A percentile compares a stretch with the other conserved stretches of the same genome.
phyloP scores from a whole-genome alignment of 2,113 vertebrate genomes.

The Sturnira hondurensis region DNA sequence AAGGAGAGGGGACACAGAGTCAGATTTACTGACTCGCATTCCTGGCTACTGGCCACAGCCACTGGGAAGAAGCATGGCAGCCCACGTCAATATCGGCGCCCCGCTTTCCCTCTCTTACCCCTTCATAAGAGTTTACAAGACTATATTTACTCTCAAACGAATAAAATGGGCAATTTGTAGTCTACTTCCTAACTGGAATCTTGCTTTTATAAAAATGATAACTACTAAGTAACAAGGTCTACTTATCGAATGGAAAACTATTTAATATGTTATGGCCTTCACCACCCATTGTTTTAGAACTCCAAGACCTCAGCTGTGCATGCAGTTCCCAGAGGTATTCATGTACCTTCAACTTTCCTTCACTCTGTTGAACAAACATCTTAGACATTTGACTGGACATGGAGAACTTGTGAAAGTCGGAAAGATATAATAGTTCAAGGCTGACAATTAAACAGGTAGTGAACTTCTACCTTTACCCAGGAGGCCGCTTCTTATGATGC shows the following conservation, averaged over 20 bases:
- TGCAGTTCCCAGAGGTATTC: background rate
- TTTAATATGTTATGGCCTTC: background rate
- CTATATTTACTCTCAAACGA: background rate
- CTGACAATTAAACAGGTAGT: background rate
- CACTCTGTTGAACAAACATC: background rate
- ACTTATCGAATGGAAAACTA: background rate
- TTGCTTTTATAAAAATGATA: background rate
- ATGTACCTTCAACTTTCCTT: background rate
- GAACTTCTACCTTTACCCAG: background rate
- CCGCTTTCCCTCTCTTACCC: background rate
- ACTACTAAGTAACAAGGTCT: background rate
- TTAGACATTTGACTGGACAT: accelerated
- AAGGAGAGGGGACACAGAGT: background rate
- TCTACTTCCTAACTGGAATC: conserved; percentile 13
- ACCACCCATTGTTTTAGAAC: background rate
- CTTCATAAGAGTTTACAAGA: background rate
- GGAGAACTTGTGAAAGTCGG: background rate
- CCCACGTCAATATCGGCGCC: background rate
- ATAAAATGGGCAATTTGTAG: background rate
- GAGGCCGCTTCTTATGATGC: background rate
- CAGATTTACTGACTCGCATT: background rate
- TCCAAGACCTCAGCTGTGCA: background rate
- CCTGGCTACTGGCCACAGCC: background rate
- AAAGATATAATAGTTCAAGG: background rate
- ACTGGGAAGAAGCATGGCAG: background rate